A percentile compares a stretch with the other conserved stretches of the same genome.
Conservation (phyloP, 2,888 invertebrate genomes). For the Diabrotica balteata region DNA sequence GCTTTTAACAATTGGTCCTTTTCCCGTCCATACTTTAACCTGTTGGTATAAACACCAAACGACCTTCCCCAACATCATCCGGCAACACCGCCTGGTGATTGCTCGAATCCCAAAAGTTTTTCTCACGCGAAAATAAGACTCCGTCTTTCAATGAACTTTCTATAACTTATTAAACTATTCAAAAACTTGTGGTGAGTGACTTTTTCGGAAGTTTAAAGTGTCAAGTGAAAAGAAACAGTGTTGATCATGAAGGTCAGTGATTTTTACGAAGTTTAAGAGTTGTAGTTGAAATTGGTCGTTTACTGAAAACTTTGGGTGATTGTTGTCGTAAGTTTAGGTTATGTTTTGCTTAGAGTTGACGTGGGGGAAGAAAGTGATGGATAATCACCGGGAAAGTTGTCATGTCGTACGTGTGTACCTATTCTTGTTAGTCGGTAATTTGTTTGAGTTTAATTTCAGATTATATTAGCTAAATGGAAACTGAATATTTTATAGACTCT, state of each 20-base stretch:
- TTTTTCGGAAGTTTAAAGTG: slow-evolving; percentile 23
- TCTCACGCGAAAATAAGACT: slow-evolving; percentile 53
- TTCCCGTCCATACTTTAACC: not conserved
- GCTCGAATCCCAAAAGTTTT: slow-evolving; percentile 50
- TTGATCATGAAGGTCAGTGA: slow-evolving; percentile 37
- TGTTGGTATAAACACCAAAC: slow-evolving; percentile 5
- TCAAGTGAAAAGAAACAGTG: slow-evolving; percentile 23
- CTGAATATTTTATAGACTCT: too few species aligned
- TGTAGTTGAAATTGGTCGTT: slow-evolving; percentile 41
- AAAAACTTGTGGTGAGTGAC: slow-evolving; percentile 36
- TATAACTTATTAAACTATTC: slow-evolving; percentile 51
- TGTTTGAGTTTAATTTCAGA: too few species aligned
- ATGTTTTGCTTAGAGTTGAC: slow-evolving; percentile 40
- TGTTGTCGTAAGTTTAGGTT: slow-evolving; percentile 48
- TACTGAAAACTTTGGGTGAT: slow-evolving; percentile 45
- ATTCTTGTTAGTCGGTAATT: too few species aligned
- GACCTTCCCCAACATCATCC: not conserved
- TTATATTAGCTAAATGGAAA: too few species aligned
- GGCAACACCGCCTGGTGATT: slow-evolving; percentile 22
- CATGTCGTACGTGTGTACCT: not conserved
- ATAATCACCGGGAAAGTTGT: slow-evolving; percentile 10
- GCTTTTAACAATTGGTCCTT: too few species aligned
- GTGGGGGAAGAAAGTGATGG: slow-evolving; percentile 26
- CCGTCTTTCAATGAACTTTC: slow-evolving; percentile 53
- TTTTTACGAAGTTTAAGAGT: slow-evolving; percentile 40